phyloP scores from a whole-genome alignment of 2,888 invertebrate species.

The Venusia cambrica region DNA sequence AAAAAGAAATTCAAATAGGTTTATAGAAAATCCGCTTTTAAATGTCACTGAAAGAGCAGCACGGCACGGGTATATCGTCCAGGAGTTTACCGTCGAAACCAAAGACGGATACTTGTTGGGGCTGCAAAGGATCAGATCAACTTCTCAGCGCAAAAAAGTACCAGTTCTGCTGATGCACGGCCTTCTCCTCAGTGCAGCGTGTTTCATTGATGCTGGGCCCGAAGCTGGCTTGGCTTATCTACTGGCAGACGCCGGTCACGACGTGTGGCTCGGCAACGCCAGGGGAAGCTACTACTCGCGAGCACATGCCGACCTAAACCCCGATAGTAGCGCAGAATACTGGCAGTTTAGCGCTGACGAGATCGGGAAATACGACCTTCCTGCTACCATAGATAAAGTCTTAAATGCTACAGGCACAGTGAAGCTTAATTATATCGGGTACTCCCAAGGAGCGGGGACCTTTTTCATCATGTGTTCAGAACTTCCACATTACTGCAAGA shows the following conservation, averaged over 20 bases:
- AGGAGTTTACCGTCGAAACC: constrained; percentile 49
- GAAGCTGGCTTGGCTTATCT: constrained; percentile 37
- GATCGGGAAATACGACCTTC: constrained; percentile 87
- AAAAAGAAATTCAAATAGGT: not conserved
- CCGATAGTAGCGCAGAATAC: constrained; percentile 56
- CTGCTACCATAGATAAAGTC: constrained; percentile 76
- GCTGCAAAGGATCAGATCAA: constrained; percentile 43
- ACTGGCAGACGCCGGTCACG: constrained; percentile 34
- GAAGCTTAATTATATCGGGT: constrained; percentile 81
- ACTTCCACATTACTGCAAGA: constrained; percentile 83
- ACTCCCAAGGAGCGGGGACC: constrained; percentile 86
- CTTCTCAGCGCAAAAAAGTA: constrained; percentile 19
- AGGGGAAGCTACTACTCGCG: constrained; percentile 57
- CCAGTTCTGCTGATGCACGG: constrained; percentile 65
- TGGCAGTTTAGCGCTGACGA: constrained; percentile 88
- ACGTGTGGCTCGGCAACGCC: constrained; percentile 34
- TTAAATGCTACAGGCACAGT: constrained; percentile 39
- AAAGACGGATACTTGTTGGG: constrained; percentile 58
- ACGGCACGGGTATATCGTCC: constrained; percentile 43
- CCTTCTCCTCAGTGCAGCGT: constrained; percentile 49
- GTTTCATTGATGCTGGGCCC: constrained; percentile 55
- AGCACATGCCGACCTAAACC: constrained; percentile 61
- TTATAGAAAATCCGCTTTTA: constrained; percentile 1
- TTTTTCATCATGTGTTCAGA: constrained; percentile 85
- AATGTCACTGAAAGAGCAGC: constrained; percentile 20